Evolutionary conservation across 1,140 invertebrate species (phyloP).

Genomic region (Microplitis demolitor): DNA sequence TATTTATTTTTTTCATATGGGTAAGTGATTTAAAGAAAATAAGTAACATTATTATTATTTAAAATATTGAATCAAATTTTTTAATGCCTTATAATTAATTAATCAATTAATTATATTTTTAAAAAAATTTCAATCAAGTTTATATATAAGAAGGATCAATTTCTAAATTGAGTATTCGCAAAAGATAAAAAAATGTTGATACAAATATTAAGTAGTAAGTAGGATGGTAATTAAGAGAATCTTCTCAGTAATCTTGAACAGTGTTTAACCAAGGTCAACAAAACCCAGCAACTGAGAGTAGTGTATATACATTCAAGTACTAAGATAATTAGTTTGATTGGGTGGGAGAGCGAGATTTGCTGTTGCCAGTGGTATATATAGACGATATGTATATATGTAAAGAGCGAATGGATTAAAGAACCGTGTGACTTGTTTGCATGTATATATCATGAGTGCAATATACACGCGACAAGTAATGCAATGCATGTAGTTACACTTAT

Average conservation of each 20-base stretch:
- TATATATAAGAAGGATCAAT: no score
- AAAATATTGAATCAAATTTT: no score
- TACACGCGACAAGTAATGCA: neutral
- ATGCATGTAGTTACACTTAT: neutral
- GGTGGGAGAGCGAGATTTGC: neutral
- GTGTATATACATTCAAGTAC: neutral
- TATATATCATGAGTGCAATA: neutral
- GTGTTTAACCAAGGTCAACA: neutral
- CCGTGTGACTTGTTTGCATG: neutral
- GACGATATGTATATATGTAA: no score
- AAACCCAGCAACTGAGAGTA: neutral
- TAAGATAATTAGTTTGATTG: conserved; percentile 19
- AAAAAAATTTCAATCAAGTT: no score
- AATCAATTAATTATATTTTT: no score
- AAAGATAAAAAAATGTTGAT: neutral
- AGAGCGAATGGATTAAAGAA: neutral
- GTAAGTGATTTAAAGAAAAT: no score
- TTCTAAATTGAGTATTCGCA: neutral
- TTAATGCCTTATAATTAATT: no score
- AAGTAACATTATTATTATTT: no score
- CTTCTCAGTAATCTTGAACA: conserved; percentile 4
- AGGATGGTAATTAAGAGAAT: conserved; percentile 10
- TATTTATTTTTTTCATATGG: no score
- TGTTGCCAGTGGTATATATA: no score
- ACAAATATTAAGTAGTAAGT: neutral